Evolutionary conservation across 2,113 vertebrate species (phyloP).

Genomic region (Raphicerus campestris): DNA sequence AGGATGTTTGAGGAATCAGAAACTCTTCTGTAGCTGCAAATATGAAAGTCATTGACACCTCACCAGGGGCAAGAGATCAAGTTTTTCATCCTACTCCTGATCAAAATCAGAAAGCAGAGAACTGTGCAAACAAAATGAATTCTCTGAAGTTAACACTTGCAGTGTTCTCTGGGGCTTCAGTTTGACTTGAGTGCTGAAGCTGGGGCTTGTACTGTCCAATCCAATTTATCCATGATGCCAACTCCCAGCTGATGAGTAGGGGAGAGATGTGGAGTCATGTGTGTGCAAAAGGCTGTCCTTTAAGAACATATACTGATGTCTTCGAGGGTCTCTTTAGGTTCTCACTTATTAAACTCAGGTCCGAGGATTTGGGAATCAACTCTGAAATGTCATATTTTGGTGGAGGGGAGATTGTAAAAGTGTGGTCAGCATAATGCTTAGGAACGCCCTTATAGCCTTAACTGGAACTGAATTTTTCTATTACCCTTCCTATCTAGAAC

Average conservation of each 20-base stretch:
- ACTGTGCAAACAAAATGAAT: not conserved
- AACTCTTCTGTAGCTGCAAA: not conserved
- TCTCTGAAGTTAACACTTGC: not conserved
- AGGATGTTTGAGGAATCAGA: not conserved
- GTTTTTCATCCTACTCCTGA: not conserved
- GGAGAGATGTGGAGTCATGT: fast-evolving
- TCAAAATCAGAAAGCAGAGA: not conserved
- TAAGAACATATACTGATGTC: not conserved
- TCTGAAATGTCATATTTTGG: not conserved
- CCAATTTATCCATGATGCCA: not conserved
- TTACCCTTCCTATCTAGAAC: not conserved
- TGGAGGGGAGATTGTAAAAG: not conserved
- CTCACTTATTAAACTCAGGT: not conserved
- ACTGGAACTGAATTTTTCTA: not conserved
- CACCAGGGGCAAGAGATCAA: not conserved
- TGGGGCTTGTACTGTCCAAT: not conserved
- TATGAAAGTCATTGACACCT: not conserved
- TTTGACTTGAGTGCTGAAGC: not conserved
- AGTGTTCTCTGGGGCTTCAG: not conserved
- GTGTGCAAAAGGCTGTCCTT: fast-evolving
- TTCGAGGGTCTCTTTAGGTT: not conserved
- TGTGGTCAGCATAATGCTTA: no score
- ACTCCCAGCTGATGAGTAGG: not conserved
- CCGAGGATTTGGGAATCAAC: not conserved
- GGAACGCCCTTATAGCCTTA: not conserved